phyloP scores from a whole-genome alignment of 1,140 invertebrate species.

The Steinernema khuongi region DNA sequence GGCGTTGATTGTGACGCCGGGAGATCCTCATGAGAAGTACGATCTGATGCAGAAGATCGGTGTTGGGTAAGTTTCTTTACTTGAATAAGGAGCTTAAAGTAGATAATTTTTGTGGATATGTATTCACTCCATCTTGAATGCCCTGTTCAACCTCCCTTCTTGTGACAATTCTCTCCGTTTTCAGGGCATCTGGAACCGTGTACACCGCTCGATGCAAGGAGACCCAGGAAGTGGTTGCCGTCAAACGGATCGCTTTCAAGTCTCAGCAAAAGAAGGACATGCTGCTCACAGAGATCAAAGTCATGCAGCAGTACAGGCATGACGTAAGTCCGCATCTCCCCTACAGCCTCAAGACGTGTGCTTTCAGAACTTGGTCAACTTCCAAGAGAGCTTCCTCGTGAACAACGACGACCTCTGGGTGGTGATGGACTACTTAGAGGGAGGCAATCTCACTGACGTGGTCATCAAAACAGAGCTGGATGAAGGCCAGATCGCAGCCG shows the following conservation, averaged over 20 bases:
- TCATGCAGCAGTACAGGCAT: constrained; percentile 58
- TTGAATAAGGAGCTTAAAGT: not conserved
- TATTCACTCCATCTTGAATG: constrained; percentile 2
- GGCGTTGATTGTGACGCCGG: constrained; percentile 48
- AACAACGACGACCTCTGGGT: constrained; percentile 63
- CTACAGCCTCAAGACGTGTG: not conserved
- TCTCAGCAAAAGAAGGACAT: constrained; percentile 64
- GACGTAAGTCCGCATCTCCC: constrained; percentile 31
- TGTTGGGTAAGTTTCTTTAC: constrained; percentile 44
- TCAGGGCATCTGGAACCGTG: constrained; percentile 63
- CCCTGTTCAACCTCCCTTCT: constrained; percentile 8
- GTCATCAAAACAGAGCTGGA: constrained; percentile 64
- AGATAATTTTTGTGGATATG: too few relatives aligned
- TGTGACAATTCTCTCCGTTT: constrained; percentile 27
- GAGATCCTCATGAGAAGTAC: constrained; percentile 50
- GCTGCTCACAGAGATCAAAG: constrained; percentile 64
- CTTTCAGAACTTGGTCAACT: constrained; percentile 64
- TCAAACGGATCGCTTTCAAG: constrained; percentile 64
- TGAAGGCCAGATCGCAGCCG: constrained; percentile 60
- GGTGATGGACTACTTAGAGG: constrained; percentile 65
- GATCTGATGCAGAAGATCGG: constrained; percentile 54
- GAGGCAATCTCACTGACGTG: constrained; percentile 64
- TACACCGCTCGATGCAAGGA: constrained; percentile 58
- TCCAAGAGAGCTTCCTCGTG: constrained; percentile 57
- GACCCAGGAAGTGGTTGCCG: constrained; percentile 60